Evolutionary conservation across 2,888 invertebrate genomes (phyloP), one percentile per base, ranked within the genome.

Genomic region (Perithous albicinctus): DNA sequence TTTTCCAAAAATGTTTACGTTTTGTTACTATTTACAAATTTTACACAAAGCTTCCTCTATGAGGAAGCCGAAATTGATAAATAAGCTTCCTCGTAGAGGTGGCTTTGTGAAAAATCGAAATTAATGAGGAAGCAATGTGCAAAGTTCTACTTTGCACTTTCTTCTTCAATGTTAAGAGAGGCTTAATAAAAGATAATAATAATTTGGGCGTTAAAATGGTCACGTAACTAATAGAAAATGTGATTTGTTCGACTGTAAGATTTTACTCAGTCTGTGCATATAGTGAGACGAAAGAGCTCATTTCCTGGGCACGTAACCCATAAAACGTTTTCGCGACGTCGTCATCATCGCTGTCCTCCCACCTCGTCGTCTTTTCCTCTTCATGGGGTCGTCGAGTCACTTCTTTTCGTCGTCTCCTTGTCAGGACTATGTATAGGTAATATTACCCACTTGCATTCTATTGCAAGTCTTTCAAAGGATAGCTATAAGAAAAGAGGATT

Each of bases 361-460:
- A n/a, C 74, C 48, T 41, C 64, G 23, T 20, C 73, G 32, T 61
- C 20, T 61, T 29, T 32, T 56, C 26, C 10, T 54, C 41, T 41
- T 64, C 38, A 18, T 64, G 51, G 64, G 54, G 54, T 54, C 64
- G 64, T 43, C 66, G 54, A 10, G 26, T 32, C 56, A 15, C 32
- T 43, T 41, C 51, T 66, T 66, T 75, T 18, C 6, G 20, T 75
- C 74, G 15, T 20, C 29, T 64, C 29, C 26, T 43, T 70, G 63
- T 41, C 41, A 41, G 38, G 64, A 12, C 7, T 63, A 26, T 18
- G 46, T 48, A 63, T 63, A 63, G 54, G 23, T 70, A 43, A 64
- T 72, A 78, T 78, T 78, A 56, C 70, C 78, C 64, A 66, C 64
- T 78, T 66, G 56, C 78, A 78, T 72, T 64, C 64, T 56, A 72